Conservation (phyloP, 2,888 invertebrate genomes). For the Thereva unica region DNA sequence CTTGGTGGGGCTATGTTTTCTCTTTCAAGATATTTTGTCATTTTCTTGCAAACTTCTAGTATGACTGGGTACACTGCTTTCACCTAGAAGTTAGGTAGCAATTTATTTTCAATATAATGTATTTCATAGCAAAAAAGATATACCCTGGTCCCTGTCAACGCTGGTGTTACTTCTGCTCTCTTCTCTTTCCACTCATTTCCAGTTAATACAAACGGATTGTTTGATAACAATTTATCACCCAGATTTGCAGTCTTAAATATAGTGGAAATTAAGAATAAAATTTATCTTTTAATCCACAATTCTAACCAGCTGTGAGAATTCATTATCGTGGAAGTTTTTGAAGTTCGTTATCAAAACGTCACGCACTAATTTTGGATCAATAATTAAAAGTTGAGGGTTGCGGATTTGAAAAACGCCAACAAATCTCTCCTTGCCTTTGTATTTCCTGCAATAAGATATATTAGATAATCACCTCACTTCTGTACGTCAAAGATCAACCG, state of each 20-base stretch:
- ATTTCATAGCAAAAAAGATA: slow-evolving; percentile 27
- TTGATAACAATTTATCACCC: slow-evolving; percentile 58
- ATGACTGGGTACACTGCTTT: slow-evolving; percentile 61
- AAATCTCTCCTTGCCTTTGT: slow-evolving; percentile 41
- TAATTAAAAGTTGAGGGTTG: slow-evolving; percentile 47
- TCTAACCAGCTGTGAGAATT: neutral
- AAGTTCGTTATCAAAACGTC: slow-evolving; percentile 53
- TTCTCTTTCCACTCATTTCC: slow-evolving; percentile 60
- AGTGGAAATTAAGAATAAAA: too few relatives aligned
- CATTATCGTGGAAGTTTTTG: slow-evolving; percentile 45
- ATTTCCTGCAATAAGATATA: slow-evolving; percentile 27
- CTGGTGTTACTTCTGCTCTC: slow-evolving; percentile 60
- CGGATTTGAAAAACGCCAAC: slow-evolving; percentile 50
- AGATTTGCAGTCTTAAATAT: slow-evolving; percentile 52
- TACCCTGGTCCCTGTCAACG: slow-evolving; percentile 60
- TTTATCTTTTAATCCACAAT: too few relatives aligned
- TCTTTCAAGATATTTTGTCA: slow-evolving; percentile 56
- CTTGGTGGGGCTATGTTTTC: slow-evolving; percentile 46
- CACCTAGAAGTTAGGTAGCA: slow-evolving; percentile 45
- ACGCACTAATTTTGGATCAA: slow-evolving; percentile 50
- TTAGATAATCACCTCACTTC: too few relatives aligned
- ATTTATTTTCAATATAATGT: slow-evolving; percentile 5
- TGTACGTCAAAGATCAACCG: slow-evolving; percentile 43
- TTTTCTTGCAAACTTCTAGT: slow-evolving; percentile 54
- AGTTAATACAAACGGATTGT: slow-evolving; percentile 59